A percentile compares a stretch with the other conserved stretches of the same genome.
These are phyloP conservation scores for Eretmodus cyanostictus DNA, from an alignment of 2,113 vertebrate genomes.

Conservation along the genomic window DNA sequence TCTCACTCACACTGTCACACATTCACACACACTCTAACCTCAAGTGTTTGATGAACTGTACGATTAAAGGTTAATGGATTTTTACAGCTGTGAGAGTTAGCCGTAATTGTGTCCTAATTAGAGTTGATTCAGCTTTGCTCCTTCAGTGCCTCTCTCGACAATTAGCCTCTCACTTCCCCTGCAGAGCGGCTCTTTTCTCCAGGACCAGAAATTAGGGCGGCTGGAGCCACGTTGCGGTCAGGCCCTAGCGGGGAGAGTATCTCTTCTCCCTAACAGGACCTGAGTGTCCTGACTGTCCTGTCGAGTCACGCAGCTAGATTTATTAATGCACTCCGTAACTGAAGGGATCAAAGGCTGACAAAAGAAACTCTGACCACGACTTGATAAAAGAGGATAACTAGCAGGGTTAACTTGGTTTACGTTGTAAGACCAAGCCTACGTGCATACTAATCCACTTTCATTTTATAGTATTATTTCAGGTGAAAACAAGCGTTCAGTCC, in stretches of 20 bases:
- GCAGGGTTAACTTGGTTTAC: neutral
- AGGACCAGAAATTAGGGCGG: constrained; percentile 11
- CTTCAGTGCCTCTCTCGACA: constrained; percentile 17
- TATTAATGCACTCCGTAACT: neutral
- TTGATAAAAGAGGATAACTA: neutral
- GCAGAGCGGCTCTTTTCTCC: neutral
- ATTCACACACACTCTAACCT: neutral
- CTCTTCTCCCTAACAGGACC: constrained; percentile 9
- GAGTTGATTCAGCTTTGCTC: constrained; percentile 35
- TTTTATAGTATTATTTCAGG: neutral
- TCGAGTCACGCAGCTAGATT: neutral
- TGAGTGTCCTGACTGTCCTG: neutral
- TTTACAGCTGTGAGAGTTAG: constrained; percentile 41
- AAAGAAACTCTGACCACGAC: neutral
- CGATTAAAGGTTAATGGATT: constrained; percentile 58
- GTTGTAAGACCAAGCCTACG: neutral
- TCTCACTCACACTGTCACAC: neutral
- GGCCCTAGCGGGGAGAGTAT: neutral
- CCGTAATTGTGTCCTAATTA: constrained; percentile 54
- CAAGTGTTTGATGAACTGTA: constrained; percentile 37
- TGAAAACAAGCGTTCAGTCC: neutral
- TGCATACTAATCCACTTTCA: neutral
- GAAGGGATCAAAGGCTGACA: neutral
- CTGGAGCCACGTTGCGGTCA: neutral
- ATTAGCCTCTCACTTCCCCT: constrained; percentile 7